Evolutionary conservation across 2,113 vertebrate genomes (phyloP), one percentile per base, ranked within the genome.

Genomic region (Tyto alba): DNA sequence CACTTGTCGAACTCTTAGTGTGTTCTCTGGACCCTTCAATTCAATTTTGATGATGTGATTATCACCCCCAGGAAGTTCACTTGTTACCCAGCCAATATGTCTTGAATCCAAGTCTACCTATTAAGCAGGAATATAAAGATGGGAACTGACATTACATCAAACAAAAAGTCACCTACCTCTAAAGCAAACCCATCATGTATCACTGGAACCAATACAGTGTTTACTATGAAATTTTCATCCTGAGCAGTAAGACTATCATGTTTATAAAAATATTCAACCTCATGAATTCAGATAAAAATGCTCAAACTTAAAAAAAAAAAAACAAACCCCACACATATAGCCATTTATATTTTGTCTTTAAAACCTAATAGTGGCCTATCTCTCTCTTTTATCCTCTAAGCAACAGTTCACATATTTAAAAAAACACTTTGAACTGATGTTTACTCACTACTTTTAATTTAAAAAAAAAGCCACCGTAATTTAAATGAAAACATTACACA

Each of bases 41-140:
- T 99, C 99, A 94, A 99, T 99, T 97, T 99, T 99, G 95, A 99
- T 99, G 93, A 99, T 99, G 91, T 99, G 99, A 96, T 99, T 99
- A 96, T 99, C 99, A 43, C 99, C 99, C 13, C 99, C 99, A 45
- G 99, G 99, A 91, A 99, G 99, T 93, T 99, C 99, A 94, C 99
- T 99, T 52, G 99, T 99, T 90, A 99, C 98, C 99, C 99, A 99
- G 96, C 99, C 99, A 97, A 99, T 99, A 96, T 99, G 99, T 67
- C 99, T 99, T 2, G 99, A 99, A 98, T 99, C 99, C 47, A 99
- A 98, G 95, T 99, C 99, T 91, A 99, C 98, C 99, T 99, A 85
- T 87, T 96, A 77, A 95, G 95, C 72, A 95, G 68, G 32, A 95
- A 98, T 7, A 97, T 23, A 81, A 93, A 94, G 78, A 75, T 79